phyloP scores from a whole-genome alignment of 2,888 invertebrate species.

The Nephrotoma appendiculata region DNA sequence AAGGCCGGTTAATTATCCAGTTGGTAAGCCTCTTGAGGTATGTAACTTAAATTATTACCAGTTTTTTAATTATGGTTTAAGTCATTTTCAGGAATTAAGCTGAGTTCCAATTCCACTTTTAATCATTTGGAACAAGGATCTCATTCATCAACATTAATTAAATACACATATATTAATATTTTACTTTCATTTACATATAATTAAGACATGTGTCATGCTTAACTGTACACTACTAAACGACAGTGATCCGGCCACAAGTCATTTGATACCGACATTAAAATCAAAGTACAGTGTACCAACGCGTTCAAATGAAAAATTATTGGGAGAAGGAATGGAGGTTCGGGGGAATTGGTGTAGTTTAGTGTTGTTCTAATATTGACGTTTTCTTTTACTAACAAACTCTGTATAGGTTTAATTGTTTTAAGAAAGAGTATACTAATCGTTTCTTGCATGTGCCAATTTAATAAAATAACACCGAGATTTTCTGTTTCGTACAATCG shows the following conservation, averaged over 20 bases:
- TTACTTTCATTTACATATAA: not conserved
- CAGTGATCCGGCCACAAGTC: not conserved
- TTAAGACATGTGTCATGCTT: not conserved
- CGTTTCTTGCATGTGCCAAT: too few relatives aligned
- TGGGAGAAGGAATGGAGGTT: conserved; percentile 26
- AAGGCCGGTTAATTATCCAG: conserved; percentile 45
- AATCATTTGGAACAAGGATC: not conserved
- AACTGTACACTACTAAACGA: not conserved
- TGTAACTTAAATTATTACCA: conserved; percentile 14
- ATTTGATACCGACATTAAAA: not conserved
- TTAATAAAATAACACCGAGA: too few relatives aligned
- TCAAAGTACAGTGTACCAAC: not conserved
- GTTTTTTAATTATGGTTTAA: not conserved
- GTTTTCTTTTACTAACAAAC: not conserved
- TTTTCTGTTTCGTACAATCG: too few relatives aligned
- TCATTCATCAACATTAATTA: not conserved
- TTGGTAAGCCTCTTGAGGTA: conserved; percentile 74
- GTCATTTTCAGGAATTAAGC: not conserved
- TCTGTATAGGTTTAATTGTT: not conserved
- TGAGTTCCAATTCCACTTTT: not conserved
- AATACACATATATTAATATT: not conserved
- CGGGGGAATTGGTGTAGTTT: conserved; percentile 17
- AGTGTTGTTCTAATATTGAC: not conserved
- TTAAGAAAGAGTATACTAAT: too few relatives aligned
- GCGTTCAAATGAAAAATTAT: conserved; percentile 18